Percentiles rank a stretch among this genome's conserved stretches.
Evolutionary conservation across 2,113 vertebrate species (phyloP).

Genomic region (Himantopus leucocephalus): DNA sequence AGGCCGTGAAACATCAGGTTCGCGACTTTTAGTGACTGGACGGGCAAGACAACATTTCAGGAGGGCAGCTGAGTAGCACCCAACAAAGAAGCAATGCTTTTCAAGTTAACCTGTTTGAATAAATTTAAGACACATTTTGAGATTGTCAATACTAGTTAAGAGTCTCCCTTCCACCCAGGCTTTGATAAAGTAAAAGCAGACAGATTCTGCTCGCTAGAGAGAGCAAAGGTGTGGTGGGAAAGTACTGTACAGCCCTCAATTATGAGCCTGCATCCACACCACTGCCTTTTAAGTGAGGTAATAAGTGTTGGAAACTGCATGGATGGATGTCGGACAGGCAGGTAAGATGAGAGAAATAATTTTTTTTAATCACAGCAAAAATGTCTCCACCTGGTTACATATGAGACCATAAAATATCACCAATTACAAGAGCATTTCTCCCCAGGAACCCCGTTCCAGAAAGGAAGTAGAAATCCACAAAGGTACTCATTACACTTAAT

Average conservation of each 20-base stretch:
- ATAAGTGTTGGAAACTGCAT: background rate
- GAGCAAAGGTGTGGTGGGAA: background rate
- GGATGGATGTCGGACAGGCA: constrained; percentile 2
- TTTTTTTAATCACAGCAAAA: background rate
- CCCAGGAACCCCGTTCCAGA: constrained; percentile 27
- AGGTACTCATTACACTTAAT: constrained; percentile 56
- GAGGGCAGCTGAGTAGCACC: background rate
- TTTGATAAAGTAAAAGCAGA: background rate
- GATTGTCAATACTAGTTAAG: background rate
- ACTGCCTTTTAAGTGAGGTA: background rate
- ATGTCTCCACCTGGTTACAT: constrained; percentile 24
- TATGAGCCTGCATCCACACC: background rate
- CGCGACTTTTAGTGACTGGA: background rate
- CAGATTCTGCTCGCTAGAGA: background rate
- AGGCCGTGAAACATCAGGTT: background rate
- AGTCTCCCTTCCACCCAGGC: background rate
- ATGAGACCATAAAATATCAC: constrained; percentile 49
- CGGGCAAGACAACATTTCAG: background rate
- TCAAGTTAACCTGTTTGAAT: background rate
- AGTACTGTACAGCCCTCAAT: background rate
- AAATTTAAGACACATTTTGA: background rate
- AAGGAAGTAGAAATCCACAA: constrained; percentile 61
- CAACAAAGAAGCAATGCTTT: background rate
- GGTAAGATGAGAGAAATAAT: background rate
- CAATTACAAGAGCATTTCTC: constrained; percentile 40